Evolutionary conservation across 2,888 invertebrate species (phyloP).

Genomic region (Xanthia togata): DNA sequence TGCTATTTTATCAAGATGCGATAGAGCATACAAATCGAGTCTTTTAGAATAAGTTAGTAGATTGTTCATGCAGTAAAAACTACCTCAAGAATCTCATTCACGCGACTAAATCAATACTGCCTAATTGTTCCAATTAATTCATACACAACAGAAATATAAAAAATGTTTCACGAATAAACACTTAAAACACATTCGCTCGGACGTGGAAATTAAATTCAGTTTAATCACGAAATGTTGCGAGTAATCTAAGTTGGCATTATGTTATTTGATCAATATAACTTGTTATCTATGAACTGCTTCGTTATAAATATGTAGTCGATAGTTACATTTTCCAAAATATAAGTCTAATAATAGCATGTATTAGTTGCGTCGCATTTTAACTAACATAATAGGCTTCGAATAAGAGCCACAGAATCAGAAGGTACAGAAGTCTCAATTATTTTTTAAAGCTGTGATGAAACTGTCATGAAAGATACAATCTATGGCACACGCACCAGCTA

Average conservation of each 20-base stretch:
- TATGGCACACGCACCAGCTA: neutral
- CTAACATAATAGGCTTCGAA: neutral
- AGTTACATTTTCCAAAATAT: conserved; percentile 2
- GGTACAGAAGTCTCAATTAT: neutral
- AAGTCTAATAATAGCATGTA: conserved; percentile 5
- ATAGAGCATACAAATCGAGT: neutral
- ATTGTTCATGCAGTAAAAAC: neutral
- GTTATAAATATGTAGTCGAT: neutral
- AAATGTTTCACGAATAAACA: neutral
- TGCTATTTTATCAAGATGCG: neutral
- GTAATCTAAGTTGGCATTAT: neutral
- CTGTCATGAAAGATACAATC: neutral
- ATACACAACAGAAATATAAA: neutral
- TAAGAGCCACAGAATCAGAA: neutral
- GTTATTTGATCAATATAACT: conserved; percentile 3
- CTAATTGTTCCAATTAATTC: conserved; percentile 1
- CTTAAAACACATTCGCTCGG: neutral
- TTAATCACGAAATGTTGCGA: neutral
- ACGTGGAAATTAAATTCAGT: conserved; percentile 6
- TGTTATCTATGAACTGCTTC: neutral
- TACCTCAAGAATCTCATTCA: neutral
- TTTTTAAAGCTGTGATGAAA: neutral
- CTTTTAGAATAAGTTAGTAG: neutral
- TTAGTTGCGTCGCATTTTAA: neutral
- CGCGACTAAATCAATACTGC: neutral